These are phyloP conservation scores for Jordanella pulchra DNA, from an alignment of 2,797 vertebrate genomes.

Conservation along the genomic window DNA sequence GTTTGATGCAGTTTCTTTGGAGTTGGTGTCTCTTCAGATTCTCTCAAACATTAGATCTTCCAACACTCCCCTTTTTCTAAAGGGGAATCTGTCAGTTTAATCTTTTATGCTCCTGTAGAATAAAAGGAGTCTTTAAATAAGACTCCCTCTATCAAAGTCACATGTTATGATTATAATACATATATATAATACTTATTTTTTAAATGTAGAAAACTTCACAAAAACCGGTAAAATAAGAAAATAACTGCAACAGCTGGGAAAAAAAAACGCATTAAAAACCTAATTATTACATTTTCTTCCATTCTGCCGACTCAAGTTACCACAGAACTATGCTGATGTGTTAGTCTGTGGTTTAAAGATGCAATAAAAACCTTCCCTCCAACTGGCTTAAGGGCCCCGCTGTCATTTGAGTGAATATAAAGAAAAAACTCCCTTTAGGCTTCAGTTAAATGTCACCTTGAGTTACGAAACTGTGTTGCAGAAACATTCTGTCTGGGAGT, in stretches of 20 bases:
- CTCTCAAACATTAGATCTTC: background rate
- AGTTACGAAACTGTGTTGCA: conserved; percentile 19
- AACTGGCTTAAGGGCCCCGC: background rate
- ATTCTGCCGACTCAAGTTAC: background rate
- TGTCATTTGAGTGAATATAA: conserved; percentile 13
- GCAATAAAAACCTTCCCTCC: background rate
- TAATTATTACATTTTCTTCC: background rate
- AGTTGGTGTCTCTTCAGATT: conserved; percentile 13
- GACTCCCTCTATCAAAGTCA: background rate
- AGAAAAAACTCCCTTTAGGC: conserved; percentile 19
- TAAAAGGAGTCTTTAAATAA: background rate
- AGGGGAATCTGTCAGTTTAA: background rate
- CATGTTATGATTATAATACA: background rate
- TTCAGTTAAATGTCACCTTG: conserved; percentile 28
- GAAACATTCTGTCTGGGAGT: conserved; percentile 7
- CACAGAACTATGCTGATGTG: background rate
- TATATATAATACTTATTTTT: background rate
- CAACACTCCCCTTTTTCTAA: background rate
- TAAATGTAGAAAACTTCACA: background rate
- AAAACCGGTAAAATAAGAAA: background rate
- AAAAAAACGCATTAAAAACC: background rate
- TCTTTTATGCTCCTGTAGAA: background rate
- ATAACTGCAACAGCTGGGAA: background rate
- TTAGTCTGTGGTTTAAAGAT: conserved; percentile 2
- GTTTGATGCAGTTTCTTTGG: conserved; percentile 7